Evolutionary conservation across 2,888 invertebrate genomes (phyloP).

Genomic region (Drosophila neonasuta): DNA sequence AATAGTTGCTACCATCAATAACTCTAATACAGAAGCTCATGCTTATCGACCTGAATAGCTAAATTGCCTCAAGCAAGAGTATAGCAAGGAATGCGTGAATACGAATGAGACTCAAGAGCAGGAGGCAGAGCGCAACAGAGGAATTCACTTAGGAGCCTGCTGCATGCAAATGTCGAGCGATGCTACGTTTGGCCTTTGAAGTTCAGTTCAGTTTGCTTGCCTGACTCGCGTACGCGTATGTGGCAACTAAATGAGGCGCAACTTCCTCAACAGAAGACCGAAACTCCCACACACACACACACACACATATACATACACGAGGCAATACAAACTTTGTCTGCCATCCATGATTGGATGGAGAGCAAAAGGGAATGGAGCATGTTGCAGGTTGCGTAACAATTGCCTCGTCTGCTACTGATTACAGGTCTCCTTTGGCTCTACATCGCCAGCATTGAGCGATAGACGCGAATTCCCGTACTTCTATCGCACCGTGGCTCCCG

Average conservation of each 20-base stretch:
- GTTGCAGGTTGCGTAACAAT: conserved; percentile 37
- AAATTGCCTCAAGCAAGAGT: conserved; percentile 1
- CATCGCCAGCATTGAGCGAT: conserved; percentile 94
- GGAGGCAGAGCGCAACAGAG: neutral
- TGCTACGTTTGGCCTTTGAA: conserved; percentile 61
- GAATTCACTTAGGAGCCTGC: conserved; percentile 50
- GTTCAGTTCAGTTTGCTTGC: conserved; percentile 56
- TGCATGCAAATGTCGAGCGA: conserved; percentile 54
- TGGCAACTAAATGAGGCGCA: conserved; percentile 58
- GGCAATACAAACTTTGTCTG: conserved; percentile 32
- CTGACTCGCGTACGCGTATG: conserved; percentile 37
- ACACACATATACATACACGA: conserved; percentile 9
- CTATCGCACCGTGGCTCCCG: conserved; percentile 94
- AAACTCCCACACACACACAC: conserved; percentile 14
- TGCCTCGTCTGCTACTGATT: conserved; percentile 55
- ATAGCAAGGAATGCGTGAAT: conserved; percentile 22
- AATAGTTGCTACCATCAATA: too few species aligned
- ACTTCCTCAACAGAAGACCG: conserved; percentile 23
- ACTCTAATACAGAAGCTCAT: neutral
- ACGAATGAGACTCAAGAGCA: neutral
- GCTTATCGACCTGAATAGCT: neutral
- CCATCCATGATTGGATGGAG: neutral
- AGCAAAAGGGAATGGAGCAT: neutral
- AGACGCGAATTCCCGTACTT: conserved; percentile 94
- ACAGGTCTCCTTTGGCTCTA: conserved; percentile 94